Evolutionary conservation across 2,113 vertebrate genomes (phyloP).

Genomic region (Jaculus jaculus): DNA sequence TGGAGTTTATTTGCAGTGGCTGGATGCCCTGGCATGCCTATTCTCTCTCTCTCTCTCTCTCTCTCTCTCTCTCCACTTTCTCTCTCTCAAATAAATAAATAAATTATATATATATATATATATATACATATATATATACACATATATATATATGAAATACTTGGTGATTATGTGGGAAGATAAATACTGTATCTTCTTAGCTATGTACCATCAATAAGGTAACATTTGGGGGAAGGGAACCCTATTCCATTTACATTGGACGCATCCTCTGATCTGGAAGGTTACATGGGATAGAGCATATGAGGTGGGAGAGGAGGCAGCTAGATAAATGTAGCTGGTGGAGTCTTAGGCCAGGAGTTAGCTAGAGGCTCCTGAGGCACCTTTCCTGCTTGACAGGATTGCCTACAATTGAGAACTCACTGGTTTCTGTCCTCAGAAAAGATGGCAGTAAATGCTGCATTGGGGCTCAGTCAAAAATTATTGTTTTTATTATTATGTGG

Average conservation of each 20-base stretch:
- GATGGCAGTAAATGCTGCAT: neutral
- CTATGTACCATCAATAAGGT: accelerated
- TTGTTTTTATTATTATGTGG: accelerated
- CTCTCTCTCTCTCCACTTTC: too few species aligned
- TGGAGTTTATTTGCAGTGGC: too few species aligned
- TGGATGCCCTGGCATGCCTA: too few species aligned
- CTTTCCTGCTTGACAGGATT: neutral
- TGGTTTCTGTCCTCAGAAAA: neutral
- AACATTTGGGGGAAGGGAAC: neutral
- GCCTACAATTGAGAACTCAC: neutral
- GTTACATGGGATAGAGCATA: neutral
- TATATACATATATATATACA: too few species aligned
- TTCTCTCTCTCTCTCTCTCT: too few species aligned
- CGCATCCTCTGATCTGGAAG: neutral
- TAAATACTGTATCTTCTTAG: neutral
- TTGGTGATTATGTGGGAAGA: neutral
- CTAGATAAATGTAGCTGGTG: neutral
- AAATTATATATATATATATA: too few species aligned
- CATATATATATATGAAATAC: too few species aligned
- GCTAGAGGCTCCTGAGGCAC: neutral
- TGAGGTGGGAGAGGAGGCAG: neutral
- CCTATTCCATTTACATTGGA: too few species aligned
- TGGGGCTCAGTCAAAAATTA: neutral
- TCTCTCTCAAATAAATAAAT: too few species aligned
- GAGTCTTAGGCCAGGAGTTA: neutral